phyloP scores from a whole-genome alignment of 2,888 invertebrate species.

The Pristionchus japonicus region DNA sequence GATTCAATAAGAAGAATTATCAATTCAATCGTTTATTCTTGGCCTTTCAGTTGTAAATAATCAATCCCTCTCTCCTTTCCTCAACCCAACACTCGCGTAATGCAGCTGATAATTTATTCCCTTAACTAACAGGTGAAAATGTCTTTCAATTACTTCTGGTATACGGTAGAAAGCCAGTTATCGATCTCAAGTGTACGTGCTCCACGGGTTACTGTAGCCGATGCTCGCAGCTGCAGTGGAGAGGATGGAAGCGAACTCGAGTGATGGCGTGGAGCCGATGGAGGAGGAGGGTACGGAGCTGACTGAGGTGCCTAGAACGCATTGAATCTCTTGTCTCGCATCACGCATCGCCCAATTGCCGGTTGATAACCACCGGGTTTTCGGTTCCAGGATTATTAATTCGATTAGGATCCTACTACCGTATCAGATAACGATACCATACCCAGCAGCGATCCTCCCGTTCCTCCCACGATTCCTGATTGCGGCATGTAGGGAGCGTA shows the following conservation, averaged over 20 bases:
- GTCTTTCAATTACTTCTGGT: background rate
- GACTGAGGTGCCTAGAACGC: background rate
- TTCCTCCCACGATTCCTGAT: background rate
- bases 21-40: background rate
- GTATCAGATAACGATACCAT: background rate
- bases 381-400: background rate
- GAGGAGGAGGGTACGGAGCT: background rate
- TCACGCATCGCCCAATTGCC: too few relatives aligned
- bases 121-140: background rate
- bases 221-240: slow-evolving; percentile 35
- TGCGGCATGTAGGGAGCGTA: slow-evolving; percentile 54
- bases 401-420: too few relatives aligned
- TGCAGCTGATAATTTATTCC: background rate
- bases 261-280: background rate
- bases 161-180: background rate
- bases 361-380: too few relatives aligned
- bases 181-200: slow-evolving; percentile 18
- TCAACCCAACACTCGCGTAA: too few relatives aligned
- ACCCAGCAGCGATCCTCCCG: background rate
- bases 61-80: background rate
- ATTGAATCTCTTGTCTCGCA: too few relatives aligned
- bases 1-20: background rate
- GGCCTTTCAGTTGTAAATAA: background rate
- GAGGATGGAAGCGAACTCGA: slow-evolving; percentile 43
- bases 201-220: slow-evolving; percentile 45